These are phyloP conservation scores for Cuniculus paca DNA, from an alignment of 2,797 vertebrate species.

Conservation along the genomic window DNA sequence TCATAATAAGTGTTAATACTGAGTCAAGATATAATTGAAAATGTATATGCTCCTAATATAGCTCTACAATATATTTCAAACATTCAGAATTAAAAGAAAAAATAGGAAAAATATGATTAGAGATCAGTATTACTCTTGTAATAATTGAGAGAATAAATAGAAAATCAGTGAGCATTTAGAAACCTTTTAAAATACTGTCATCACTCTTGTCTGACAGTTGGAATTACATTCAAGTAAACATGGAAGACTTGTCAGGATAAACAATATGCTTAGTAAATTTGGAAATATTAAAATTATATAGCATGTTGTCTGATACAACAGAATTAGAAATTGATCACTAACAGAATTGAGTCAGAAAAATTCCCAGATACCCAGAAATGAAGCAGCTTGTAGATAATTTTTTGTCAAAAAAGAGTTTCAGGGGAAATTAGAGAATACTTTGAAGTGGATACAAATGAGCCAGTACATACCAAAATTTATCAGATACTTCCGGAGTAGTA, in stretches of 20 bases:
- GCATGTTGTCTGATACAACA: not conserved
- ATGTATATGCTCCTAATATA: not conserved
- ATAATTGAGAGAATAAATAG: not conserved
- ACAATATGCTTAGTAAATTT: not conserved
- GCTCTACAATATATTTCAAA: not conserved
- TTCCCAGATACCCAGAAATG: not conserved
- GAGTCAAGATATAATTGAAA: not conserved
- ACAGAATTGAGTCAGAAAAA: not conserved
- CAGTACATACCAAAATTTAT: not conserved
- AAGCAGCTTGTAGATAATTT: not conserved
- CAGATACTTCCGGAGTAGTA: not conserved
- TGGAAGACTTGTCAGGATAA: not conserved
- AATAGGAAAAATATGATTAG: not conserved
- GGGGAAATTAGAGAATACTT: not conserved
- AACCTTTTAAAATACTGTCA: not conserved
- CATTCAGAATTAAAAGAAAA: slow-evolving; percentile 23
- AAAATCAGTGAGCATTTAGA: not conserved
- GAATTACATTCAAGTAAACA: not conserved
- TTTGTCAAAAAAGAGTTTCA: not conserved
- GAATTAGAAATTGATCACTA: not conserved
- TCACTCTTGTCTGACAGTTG: not conserved
- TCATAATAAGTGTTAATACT: not conserved
- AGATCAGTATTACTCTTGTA: not conserved
- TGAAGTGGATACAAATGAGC: not conserved
- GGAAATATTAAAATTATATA: not conserved